Percentiles rank a stretch among this genome's conserved stretches.
phyloP scores from a whole-genome alignment of 1,140 invertebrate species.

The Atta texana region DNA sequence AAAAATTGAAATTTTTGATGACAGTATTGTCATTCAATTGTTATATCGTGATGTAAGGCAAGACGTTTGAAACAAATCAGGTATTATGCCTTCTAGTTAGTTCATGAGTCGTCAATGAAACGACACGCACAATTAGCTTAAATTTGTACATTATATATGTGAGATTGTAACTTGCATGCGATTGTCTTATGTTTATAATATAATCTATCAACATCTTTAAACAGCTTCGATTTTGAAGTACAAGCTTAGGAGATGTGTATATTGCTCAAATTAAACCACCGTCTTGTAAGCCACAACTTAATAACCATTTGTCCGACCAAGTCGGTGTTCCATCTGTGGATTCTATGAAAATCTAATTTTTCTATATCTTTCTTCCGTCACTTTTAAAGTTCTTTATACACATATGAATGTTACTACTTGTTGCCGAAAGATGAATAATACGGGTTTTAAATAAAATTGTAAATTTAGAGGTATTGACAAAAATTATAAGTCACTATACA shows the following conservation, averaged over 20 bases:
- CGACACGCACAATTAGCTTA: constrained; percentile 22
- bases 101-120: neutral
- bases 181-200: constrained; percentile 30
- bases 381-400: neutral
- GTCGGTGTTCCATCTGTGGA: neutral
- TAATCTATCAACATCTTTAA: neutral
- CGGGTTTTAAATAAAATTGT: constrained; percentile 30
- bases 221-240: constrained; percentile 17
- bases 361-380: constrained; percentile 11
- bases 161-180: constrained; percentile 41
- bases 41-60: neutral
- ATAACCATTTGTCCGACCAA: neutral
- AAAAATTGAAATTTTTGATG: constrained; percentile 28
- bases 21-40: constrained; percentile 24
- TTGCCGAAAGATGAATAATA: neutral
- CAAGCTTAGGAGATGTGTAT: constrained; percentile 27
- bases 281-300: constrained; percentile 12
- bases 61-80: neutral
- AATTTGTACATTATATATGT: constrained; percentile 28
- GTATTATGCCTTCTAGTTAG: constrained; percentile 14
- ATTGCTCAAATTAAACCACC: constrained; percentile 50
- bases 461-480: constrained; percentile 41
- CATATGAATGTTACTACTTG: neutral
- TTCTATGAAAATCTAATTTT: neutral
- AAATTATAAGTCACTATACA: constrained; percentile 36